Percentiles rank a stretch among this genome's conserved stretches.
phyloP scores from a whole-genome alignment of 2,797 vertebrate genomes.

The Selene dorsalis region DNA sequence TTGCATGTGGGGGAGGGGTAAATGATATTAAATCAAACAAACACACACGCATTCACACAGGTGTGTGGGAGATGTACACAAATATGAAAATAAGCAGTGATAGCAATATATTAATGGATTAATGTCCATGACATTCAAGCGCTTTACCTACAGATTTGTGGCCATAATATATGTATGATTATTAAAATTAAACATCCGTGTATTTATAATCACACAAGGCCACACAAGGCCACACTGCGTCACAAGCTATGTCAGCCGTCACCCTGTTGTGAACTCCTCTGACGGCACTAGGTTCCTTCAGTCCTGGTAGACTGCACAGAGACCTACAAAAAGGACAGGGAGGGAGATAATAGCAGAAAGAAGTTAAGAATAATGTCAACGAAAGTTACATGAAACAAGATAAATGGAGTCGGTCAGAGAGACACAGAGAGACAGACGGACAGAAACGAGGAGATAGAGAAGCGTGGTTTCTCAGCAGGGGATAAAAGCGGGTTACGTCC shows the following conservation, averaged over 20 bases:
- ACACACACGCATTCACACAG: constrained; percentile 31
- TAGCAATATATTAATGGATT: constrained; percentile 38
- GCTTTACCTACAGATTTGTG: constrained; percentile 33
- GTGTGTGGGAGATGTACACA: constrained; percentile 29
- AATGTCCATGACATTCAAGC: background rate
- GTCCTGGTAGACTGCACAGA: constrained; percentile 14
- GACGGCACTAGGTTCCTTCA: constrained; percentile 50
- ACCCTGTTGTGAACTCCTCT: constrained; percentile 42
- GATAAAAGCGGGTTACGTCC: constrained; percentile 76
- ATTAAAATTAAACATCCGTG: constrained; percentile 30
- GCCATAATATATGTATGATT: constrained; percentile 4
- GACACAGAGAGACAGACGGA: constrained; percentile 43
- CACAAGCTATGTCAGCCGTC: constrained; percentile 23
- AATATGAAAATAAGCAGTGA: constrained; percentile 16
- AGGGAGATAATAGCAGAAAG: background rate
- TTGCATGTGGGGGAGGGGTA: constrained; percentile 19
- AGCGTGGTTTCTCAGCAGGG: constrained; percentile 73
- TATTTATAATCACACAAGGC: constrained; percentile 50
- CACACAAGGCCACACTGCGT: constrained; percentile 10
- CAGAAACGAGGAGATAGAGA: constrained; percentile 25
- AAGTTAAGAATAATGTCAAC: constrained; percentile 11
- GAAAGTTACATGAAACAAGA: constrained; percentile 36
- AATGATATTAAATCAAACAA: constrained; percentile 72
- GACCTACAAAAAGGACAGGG: background rate
- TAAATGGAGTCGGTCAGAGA: constrained; percentile 24